A percentile compares a stretch with the other conserved stretches of the same genome.
Evolutionary conservation across 2,888 invertebrate genomes (phyloP).

Genomic region (Diploptera punctata): DNA sequence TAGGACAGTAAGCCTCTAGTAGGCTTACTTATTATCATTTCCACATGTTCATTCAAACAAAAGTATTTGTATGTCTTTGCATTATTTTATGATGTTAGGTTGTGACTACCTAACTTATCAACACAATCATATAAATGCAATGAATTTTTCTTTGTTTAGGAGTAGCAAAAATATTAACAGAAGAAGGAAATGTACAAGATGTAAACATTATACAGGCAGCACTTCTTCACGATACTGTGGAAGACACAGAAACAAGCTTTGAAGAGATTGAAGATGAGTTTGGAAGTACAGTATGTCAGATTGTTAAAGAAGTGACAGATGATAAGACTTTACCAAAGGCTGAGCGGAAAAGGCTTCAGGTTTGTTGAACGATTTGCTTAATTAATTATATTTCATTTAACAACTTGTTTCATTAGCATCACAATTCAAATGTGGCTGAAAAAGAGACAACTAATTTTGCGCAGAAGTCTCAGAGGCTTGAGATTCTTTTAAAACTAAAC

Average conservation of each 20-base stretch:
- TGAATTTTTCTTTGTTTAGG: too few species aligned
- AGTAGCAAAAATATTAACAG: slow-evolving; percentile 71
- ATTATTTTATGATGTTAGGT: neutral
- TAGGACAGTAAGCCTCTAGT: too few species aligned
- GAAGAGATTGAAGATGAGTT: slow-evolving; percentile 70
- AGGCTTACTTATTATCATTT: too few species aligned
- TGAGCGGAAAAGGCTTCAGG: slow-evolving; percentile 68
- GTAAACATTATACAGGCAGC: slow-evolving; percentile 70
- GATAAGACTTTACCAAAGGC: slow-evolving; percentile 71
- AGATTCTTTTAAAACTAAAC: too few species aligned
- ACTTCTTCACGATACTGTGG: slow-evolving; percentile 82
- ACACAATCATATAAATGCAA: neutral
- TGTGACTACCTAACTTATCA: neutral
- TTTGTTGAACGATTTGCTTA: slow-evolving; percentile 27
- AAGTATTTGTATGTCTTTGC: slow-evolving; percentile 18
- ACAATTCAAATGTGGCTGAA: too few species aligned
- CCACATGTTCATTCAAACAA: too few species aligned
- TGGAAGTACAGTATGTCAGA: slow-evolving; percentile 63
- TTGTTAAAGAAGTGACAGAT: slow-evolving; percentile 74
- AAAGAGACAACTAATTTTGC: too few species aligned
- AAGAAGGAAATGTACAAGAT: slow-evolving; percentile 67
- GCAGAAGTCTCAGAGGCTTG: too few species aligned
- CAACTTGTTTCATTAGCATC: too few species aligned
- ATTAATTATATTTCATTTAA: too few species aligned
- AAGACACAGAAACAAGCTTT: slow-evolving; percentile 81